Conservation (phyloP, 1,140 invertebrate genomes). For the Octopus bimaculoides region DNA sequence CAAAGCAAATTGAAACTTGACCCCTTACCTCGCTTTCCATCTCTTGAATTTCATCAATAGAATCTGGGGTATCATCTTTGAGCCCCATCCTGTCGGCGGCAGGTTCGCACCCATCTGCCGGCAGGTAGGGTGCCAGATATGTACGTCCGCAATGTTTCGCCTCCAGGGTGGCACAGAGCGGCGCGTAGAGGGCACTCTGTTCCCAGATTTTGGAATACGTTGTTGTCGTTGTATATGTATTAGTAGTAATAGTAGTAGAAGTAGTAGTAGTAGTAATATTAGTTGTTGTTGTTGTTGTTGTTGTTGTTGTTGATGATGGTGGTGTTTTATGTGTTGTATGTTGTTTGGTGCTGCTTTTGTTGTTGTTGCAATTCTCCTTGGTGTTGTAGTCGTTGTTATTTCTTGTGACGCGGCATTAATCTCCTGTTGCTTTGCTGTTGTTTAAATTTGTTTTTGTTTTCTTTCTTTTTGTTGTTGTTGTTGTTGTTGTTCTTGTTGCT, state of each 20-base stretch:
- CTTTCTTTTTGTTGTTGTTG: no score
- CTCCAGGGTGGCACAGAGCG: neutral
- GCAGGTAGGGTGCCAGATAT: neutral
- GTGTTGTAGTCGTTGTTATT: no score
- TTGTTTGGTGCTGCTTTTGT: no score
- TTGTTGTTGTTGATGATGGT: neutral
- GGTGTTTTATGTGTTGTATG: no score
- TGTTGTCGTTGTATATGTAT: neutral
- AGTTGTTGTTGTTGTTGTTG: neutral
- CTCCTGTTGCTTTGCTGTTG: no score
- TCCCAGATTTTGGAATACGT: neutral
- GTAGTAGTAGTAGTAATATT: neutral
- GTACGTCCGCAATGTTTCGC: neutral
- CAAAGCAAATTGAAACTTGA: neutral
- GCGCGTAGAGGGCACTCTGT: neutral
- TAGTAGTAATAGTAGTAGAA: constrained; percentile 3
- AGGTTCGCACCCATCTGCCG: neutral
- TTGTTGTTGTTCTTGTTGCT: no score
- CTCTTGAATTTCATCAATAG: constrained; percentile 26
- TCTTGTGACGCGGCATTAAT: no score
- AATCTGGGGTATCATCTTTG: constrained; percentile 24
- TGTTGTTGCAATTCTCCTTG: no score
- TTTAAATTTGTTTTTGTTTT: no score
- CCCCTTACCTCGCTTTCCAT: constrained; percentile 27
- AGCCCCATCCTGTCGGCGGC: constrained; percentile 19